Percentiles rank a stretch among this genome's conserved stretches.
phyloP scores from a whole-genome alignment of 2,888 invertebrate species.

The Brenthis daphne region DNA sequence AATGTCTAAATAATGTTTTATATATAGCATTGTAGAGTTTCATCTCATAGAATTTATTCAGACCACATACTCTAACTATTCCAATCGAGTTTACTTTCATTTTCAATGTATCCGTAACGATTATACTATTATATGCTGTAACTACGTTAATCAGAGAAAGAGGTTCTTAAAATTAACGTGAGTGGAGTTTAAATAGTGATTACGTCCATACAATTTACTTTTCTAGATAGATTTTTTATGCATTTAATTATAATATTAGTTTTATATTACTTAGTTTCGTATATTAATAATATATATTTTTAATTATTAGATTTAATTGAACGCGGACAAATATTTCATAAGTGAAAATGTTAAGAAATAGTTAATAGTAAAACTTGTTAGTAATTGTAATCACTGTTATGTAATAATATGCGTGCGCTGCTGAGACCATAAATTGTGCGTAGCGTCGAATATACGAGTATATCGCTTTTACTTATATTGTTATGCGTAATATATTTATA shows the following conservation, averaged over 20 bases:
- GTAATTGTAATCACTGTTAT: conserved; percentile 53
- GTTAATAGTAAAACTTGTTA: conserved; percentile 47
- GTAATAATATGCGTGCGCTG: conserved; percentile 43
- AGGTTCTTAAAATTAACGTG: too few species aligned
- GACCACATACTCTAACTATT: conserved; percentile 30
- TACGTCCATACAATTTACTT: too few species aligned
- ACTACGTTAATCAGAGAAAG: not conserved
- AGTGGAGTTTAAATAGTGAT: too few species aligned
- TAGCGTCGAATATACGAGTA: conserved; percentile 39
- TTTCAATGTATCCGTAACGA: conserved; percentile 36
- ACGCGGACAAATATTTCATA: not conserved
- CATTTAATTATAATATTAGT: not conserved
- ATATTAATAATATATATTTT: not conserved
- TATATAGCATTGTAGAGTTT: conserved; percentile 8
- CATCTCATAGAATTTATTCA: conserved; percentile 26
- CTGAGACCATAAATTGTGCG: conserved; percentile 51
- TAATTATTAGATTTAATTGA: not conserved
- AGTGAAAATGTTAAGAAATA: conserved; percentile 46
- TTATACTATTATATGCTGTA: conserved; percentile 19
- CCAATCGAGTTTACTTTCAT: conserved; percentile 53
- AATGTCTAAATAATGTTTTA: conserved; percentile 5
- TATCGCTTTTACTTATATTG: conserved; percentile 11
- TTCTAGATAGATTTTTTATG: too few species aligned
- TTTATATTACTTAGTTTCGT: not conserved
- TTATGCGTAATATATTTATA: not conserved